phyloP scores from a whole-genome alignment of 2,797 vertebrate species.

The Fistularia commersonii region DNA sequence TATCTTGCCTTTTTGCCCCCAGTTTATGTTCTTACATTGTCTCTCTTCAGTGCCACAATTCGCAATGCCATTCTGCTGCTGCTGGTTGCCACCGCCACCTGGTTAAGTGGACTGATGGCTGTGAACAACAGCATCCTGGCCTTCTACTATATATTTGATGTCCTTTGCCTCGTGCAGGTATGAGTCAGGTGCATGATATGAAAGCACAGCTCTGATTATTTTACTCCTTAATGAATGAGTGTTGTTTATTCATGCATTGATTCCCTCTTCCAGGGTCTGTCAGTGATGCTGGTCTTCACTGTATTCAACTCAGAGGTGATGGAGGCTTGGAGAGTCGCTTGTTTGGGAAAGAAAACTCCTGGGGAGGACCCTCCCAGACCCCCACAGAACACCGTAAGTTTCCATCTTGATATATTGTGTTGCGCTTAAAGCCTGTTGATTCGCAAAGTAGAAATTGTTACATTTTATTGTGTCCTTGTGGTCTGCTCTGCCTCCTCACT shows the following conservation, averaged over 20 bases:
- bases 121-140: constrained; percentile 97
- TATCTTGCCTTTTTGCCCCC: neutral
- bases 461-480: too few species aligned
- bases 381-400: constrained; percentile 77
- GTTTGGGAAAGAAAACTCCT: constrained; percentile 85
- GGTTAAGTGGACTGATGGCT: constrained; percentile 96
- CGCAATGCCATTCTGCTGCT: constrained; percentile 92
- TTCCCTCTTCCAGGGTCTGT: constrained; percentile 78
- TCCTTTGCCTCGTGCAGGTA: constrained; percentile 95
- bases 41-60: constrained; percentile 81
- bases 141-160: constrained; percentile 95
- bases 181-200: constrained; percentile 5
- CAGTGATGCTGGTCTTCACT: constrained; percentile 87
- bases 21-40: neutral
- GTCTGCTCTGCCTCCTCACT: too few species aligned
- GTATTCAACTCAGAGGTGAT: constrained; percentile 87
- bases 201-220: neutral
- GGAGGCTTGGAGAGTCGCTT: constrained; percentile 89
- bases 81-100: constrained; percentile 90
- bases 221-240: neutral
- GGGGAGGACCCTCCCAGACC: constrained; percentile 81
- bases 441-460: too few species aligned
- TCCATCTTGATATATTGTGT: too few species aligned
- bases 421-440: too few species aligned
- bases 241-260: neutral